phyloP scores from a whole-genome alignment of 2,797 vertebrate genomes.

The Caiman crocodilus region DNA sequence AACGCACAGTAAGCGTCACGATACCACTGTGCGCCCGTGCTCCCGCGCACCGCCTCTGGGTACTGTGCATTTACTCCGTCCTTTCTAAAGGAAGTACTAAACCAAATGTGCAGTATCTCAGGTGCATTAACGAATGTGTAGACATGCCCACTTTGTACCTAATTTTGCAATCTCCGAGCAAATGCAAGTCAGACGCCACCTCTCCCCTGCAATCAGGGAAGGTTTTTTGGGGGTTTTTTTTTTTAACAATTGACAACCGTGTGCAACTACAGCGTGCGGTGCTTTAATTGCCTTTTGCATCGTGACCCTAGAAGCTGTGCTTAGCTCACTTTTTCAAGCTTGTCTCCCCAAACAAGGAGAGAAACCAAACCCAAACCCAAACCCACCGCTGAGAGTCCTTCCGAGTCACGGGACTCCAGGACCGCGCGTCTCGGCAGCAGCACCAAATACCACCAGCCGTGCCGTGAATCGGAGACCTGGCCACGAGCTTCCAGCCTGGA shows the following conservation, averaged over 20 bases:
- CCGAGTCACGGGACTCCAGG: conserved; percentile 2
- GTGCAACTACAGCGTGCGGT: too few species aligned
- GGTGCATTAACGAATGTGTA: too few species aligned
- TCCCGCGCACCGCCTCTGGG: too few species aligned
- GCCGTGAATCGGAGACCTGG: conserved; percentile 35
- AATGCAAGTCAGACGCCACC: too few species aligned
- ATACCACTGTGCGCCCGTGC: too few species aligned
- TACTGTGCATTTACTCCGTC: too few species aligned
- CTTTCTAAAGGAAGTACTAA: too few species aligned
- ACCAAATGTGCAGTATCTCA: too few species aligned
- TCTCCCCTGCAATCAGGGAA: not conserved
- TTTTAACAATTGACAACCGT: not conserved
- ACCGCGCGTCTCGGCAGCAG: not conserved
- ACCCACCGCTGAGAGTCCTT: not conserved
- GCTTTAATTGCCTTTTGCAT: not conserved
- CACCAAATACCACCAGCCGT: not conserved
- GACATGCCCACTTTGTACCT: too few species aligned
- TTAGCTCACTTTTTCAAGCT: not conserved
- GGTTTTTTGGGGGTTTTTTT: not conserved
- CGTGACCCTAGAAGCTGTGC: conserved; percentile 4
- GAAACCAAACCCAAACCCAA: conserved; percentile 23
- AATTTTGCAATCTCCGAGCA: too few species aligned
- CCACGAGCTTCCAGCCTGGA: conserved; percentile 64
- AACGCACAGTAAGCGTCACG: too few species aligned
- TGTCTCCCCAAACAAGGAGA: conserved; percentile 6